Evolutionary conservation across 2,888 invertebrate genomes (phyloP).

Genomic region (Eupeodes luniger): DNA sequence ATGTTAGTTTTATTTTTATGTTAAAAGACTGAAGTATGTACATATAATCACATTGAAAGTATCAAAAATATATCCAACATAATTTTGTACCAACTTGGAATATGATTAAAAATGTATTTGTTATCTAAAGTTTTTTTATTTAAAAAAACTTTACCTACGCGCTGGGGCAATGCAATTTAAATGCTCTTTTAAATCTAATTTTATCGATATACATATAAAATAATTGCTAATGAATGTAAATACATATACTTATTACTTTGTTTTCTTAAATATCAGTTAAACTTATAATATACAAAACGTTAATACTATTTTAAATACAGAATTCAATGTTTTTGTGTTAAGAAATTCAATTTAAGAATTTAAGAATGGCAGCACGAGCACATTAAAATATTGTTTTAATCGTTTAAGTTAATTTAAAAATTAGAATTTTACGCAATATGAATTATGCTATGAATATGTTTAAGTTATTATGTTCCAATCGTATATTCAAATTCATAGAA

Average conservation of each 20-base stretch:
- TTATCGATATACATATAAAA: conserved; percentile 8
- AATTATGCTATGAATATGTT: conserved; percentile 34
- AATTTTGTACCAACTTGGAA: conserved; percentile 65
- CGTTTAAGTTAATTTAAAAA: conserved; percentile 36
- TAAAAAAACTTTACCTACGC: conserved; percentile 56
- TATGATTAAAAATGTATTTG: background rate
- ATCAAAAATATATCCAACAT: conserved; percentile 31
- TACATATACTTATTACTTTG: background rate
- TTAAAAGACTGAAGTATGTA: conserved; percentile 71
- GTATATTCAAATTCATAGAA: conserved; percentile 29
- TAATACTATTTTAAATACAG: conserved; percentile 5
- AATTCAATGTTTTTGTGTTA: background rate
- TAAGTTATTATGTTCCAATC: conserved; percentile 59
- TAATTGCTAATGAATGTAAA: conserved; percentile 35
- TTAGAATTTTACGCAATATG: conserved; percentile 18
- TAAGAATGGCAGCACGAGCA: conserved; percentile 55
- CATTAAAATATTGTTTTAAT: conserved; percentile 34
- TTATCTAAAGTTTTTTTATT: conserved; percentile 13
- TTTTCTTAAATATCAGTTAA: conserved; percentile 36
- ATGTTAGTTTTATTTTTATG: conserved; percentile 57
- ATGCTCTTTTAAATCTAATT: conserved; percentile 70
- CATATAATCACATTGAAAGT: conserved; percentile 27
- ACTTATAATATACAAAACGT: conserved; percentile 20
- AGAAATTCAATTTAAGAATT: conserved; percentile 3
- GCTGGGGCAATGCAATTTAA: conserved; percentile 78